Conservation (phyloP, 1,140 invertebrate genomes). For the Drosophila navojoa region DNA sequence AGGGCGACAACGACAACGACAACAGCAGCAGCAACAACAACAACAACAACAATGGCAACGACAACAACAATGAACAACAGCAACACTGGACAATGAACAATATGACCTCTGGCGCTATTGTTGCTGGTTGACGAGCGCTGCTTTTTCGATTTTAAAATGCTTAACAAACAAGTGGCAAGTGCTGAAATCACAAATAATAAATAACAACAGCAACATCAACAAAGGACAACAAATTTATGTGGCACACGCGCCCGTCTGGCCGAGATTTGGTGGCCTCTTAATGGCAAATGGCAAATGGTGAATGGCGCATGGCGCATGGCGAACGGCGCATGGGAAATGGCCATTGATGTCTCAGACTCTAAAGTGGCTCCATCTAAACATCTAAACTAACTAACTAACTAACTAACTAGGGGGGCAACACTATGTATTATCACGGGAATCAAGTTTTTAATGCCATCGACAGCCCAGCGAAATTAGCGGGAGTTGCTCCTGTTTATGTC, state of each 20-base stretch:
- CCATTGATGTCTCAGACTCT: background rate
- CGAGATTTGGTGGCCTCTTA: conserved; percentile 31
- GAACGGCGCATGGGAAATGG: background rate
- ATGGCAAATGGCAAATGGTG: conserved; percentile 2
- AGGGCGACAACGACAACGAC: conserved; percentile 4
- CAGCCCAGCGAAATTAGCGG: conserved; percentile 5
- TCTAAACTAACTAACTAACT: conserved; percentile 22
- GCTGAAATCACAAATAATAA: conserved; percentile 50
- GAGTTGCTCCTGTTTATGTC: conserved; percentile 7
- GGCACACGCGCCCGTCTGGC: conserved; percentile 72
- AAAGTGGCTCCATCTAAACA: conserved; percentile 1
- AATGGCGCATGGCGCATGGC: background rate
- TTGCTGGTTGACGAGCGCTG: conserved; percentile 44
- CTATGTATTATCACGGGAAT: background rate
- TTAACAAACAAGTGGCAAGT: conserved; percentile 67
- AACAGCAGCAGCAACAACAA: conserved; percentile 1
- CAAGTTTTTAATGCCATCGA: background rate
- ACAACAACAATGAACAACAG: conserved; percentile 32
- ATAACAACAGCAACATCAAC: conserved; percentile 27
- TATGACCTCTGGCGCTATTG: conserved; percentile 55
- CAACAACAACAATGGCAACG: conserved; percentile 14
- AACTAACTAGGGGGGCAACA: background rate
- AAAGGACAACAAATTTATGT: conserved; percentile 63
- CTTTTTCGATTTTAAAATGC: conserved; percentile 65
- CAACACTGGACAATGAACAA: conserved; percentile 61